phyloP scores from a whole-genome alignment of 1,140 invertebrate genomes.

The Augochlora pura region DNA sequence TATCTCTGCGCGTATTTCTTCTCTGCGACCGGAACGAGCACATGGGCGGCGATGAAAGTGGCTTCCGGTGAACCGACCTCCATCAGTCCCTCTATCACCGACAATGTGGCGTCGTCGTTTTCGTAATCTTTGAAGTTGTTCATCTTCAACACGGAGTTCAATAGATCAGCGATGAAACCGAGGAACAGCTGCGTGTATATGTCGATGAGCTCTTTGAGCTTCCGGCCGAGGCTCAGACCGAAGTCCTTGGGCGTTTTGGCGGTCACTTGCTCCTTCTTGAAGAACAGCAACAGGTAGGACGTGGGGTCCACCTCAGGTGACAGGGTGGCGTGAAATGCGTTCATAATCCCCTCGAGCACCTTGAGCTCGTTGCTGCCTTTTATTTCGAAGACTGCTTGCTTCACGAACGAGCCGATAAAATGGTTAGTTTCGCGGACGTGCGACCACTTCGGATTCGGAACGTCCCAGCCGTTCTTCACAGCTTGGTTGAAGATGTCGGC shows the following conservation, averaged over 20 bases:
- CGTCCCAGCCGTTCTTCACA: slow-evolving; percentile 43
- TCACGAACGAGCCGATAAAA: slow-evolving; percentile 19
- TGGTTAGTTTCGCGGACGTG: slow-evolving; percentile 38
- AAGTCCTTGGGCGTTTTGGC: slow-evolving; percentile 16
- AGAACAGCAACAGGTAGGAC: slow-evolving; percentile 49
- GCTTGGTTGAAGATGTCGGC: not conserved
- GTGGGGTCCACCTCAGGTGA: slow-evolving; percentile 36
- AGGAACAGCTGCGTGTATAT: slow-evolving; percentile 36
- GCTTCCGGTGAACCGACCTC: not conserved
- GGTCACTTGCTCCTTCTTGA: not conserved
- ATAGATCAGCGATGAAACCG: not conserved
- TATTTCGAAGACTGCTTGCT: not conserved
- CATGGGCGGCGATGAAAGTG: slow-evolving; percentile 40
- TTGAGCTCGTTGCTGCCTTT: rapidly evolving
- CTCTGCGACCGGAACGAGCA: slow-evolving; percentile 21
- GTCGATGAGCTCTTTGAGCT: slow-evolving; percentile 23
- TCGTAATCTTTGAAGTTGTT: not conserved
- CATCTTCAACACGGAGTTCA: not conserved
- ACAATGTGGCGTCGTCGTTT: not conserved
- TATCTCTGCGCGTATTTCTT: slow-evolving; percentile 14
- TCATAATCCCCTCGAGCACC: slow-evolving; percentile 38
- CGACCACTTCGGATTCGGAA: not conserved
- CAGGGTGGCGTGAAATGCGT: slow-evolving; percentile 30
- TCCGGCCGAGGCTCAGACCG: slow-evolving; percentile 28
- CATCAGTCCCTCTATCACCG: slow-evolving; percentile 48